Evolutionary conservation across 2,797 vertebrate species (phyloP).

Genomic region (Novumbra hubbsi): DNA sequence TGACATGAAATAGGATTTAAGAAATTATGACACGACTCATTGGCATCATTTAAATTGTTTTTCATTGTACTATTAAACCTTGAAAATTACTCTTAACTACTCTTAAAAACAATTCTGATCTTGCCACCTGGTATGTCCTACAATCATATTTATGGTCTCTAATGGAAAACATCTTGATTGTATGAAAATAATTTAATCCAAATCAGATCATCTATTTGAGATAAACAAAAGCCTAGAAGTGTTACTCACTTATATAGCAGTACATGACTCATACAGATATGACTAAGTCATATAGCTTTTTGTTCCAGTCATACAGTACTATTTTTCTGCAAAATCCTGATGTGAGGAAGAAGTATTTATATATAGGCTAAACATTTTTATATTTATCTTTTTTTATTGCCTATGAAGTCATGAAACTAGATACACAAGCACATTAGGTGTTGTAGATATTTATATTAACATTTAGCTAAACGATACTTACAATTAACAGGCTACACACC

Average conservation of each 20-base stretch:
- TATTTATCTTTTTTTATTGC: not conserved
- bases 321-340: not conserved
- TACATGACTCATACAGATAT: too few relatives aligned
- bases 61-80: not conserved
- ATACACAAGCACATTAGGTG: not conserved
- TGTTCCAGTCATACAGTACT: not conserved
- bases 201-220: too few relatives aligned
- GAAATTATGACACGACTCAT: too few relatives aligned
- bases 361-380: not conserved
- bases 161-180: too few relatives aligned
- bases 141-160: too few relatives aligned
- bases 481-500: slow-evolving; percentile 46
- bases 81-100: not conserved
- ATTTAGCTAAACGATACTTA: not conserved
- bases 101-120: too few relatives aligned
- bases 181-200: too few relatives aligned
- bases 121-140: too few relatives aligned
- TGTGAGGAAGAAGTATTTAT: not conserved
- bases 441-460: not conserved
- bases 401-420: not conserved
- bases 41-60: too few relatives aligned
- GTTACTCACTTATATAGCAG: too few relatives aligned
- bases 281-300: too few relatives aligned
- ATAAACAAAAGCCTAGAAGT: too few relatives aligned
- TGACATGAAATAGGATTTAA: not conserved